A percentile compares a stretch with the other conserved stretches of the same genome.
phyloP scores from a whole-genome alignment of 92 coral and sea anemone genomes.

The Heteractis magnifica region DNA sequence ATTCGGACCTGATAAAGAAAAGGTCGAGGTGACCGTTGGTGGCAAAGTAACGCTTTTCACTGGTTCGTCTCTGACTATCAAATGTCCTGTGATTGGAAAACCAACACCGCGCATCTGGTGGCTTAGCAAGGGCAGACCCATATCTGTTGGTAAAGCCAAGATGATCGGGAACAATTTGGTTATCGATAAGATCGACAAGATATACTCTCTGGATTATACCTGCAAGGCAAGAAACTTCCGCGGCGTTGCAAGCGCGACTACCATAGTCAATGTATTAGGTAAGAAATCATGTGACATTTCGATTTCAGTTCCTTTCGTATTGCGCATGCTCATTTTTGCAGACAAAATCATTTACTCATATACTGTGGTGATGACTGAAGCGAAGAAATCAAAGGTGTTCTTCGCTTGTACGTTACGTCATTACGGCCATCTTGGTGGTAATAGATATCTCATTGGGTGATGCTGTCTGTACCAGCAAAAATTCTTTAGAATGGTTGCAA shows the following conservation, averaged over 20 bases:
- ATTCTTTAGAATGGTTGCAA: too few species aligned
- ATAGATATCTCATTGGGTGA: too few species aligned
- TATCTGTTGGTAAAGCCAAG: slow-evolving; percentile 67
- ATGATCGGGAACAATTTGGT: slow-evolving; percentile 64
- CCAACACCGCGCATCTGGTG: slow-evolving; percentile 61
- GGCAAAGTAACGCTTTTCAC: slow-evolving; percentile 74
- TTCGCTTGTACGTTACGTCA: too few species aligned
- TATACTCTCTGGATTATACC: slow-evolving; percentile 57
- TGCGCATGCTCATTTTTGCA: not conserved
- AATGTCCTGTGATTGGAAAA: slow-evolving; percentile 69
- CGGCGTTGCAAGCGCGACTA: slow-evolving; percentile 33
- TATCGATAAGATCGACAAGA: slow-evolving; percentile 63
- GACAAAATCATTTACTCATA: too few species aligned
- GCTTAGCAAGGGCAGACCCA: slow-evolving; percentile 60
- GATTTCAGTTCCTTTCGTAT: not conserved
- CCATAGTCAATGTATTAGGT: slow-evolving; percentile 65
- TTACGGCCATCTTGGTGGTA: too few species aligned
- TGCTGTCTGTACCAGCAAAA: too few species aligned
- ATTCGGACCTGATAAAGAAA: slow-evolving; percentile 63
- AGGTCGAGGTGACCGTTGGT: slow-evolving; percentile 73
- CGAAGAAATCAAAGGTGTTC: too few species aligned
- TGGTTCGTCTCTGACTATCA: slow-evolving; percentile 68
- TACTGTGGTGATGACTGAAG: too few species aligned
- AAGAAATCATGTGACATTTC: not conserved
- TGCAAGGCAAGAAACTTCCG: slow-evolving; percentile 62